phyloP scores from a whole-genome alignment of 2,797 vertebrate species.

The Sebastes variabilis region DNA sequence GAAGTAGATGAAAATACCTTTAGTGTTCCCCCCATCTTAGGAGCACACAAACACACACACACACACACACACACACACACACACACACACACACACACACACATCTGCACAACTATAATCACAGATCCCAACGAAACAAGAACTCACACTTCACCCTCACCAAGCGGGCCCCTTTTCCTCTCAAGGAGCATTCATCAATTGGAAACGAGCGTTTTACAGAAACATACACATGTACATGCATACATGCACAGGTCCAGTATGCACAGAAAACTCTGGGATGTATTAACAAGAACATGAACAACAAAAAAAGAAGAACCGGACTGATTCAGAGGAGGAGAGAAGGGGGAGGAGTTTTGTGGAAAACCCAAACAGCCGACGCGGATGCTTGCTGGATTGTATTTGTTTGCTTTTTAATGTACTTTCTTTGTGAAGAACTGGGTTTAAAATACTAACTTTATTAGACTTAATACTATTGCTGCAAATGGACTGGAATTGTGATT shows the following conservation, averaged over 20 bases:
- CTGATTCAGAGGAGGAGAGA: conserved; percentile 59
- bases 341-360: conserved; percentile 48
- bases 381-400: conserved; percentile 78
- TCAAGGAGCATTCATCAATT: conserved; percentile 41
- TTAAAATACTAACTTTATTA: conserved; percentile 70
- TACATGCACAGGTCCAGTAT: conserved; percentile 64
- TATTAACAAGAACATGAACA: conserved; percentile 59
- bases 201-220: conserved; percentile 41
- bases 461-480: conserved; percentile 79
- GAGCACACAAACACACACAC: neutral
- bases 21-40: conserved; percentile 15
- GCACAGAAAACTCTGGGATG: conserved; percentile 81
- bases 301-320: conserved; percentile 34
- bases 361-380: conserved; percentile 58
- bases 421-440: conserved; percentile 76
- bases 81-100: conserved; percentile 9
- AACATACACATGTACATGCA: conserved; percentile 22
- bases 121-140: conserved; percentile 26
- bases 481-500: conserved; percentile 78
- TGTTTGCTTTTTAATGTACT: conserved; percentile 79
- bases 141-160: conserved; percentile 4
- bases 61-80: conserved; percentile 19
- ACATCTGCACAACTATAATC: conserved; percentile 27
- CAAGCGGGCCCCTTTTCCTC: neutral
- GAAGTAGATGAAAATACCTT: conserved; percentile 58